These are phyloP conservation scores for Phaenicophaeus curvirostris DNA, from an alignment of 2,797 vertebrate genomes.

Conservation along the genomic window DNA sequence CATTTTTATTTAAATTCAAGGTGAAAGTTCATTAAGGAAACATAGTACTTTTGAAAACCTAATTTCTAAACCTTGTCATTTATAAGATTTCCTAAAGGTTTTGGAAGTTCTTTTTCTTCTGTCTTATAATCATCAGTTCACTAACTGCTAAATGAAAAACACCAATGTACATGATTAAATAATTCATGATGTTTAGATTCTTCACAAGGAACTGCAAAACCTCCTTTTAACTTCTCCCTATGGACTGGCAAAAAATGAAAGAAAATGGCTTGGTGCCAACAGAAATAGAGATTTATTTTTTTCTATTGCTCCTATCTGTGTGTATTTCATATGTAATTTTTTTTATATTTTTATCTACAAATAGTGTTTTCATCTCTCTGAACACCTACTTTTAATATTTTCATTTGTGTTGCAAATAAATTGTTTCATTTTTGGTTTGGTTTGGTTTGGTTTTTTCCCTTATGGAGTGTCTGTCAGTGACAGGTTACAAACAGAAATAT, in stretches of 20 bases:
- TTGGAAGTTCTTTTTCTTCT: neutral
- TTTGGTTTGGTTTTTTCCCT: neutral
- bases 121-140: neutral
- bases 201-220: neutral
- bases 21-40: neutral
- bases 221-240: neutral
- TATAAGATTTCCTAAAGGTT: neutral
- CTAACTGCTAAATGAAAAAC: neutral
- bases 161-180: neutral
- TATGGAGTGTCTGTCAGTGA: neutral
- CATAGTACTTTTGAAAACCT: neutral
- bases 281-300: neutral
- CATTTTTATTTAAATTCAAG: neutral
- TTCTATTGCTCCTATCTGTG: neutral
- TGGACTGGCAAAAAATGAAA: rapidly evolving
- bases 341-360: neutral
- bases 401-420: neutral
- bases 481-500: neutral
- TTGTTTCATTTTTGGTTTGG: neutral
- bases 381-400: neutral
- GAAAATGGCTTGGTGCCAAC: neutral
- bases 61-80: neutral
- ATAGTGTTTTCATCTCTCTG: neutral
- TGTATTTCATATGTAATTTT: neutral
- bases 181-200: neutral